Percentiles rank a stretch among this genome's conserved stretches.
Conservation (phyloP, 2,888 invertebrate species). For the Eupithecia inturbata region DNA sequence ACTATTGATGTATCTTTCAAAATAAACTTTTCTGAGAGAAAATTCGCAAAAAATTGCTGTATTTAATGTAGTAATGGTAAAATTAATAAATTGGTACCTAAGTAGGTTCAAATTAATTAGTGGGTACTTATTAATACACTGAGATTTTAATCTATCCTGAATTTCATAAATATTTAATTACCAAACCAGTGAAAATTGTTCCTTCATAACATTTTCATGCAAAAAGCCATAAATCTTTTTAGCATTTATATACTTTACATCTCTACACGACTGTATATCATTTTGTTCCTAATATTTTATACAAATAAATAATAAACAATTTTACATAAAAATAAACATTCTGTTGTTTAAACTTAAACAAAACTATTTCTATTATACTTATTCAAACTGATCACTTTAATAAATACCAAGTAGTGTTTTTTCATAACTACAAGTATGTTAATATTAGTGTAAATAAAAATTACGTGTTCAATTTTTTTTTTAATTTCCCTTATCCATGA, state of each 20-base stretch:
- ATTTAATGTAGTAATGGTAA: not conserved
- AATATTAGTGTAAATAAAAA: conserved; percentile 81
- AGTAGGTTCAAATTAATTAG: not conserved
- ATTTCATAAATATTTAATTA: not conserved
- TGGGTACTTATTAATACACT: not conserved
- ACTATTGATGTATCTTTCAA: conserved; percentile 16
- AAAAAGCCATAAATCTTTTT: not conserved
- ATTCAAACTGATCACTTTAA: not conserved
- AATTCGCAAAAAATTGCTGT: not conserved
- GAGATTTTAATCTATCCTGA: not conserved
- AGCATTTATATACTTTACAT: conserved; percentile 14
- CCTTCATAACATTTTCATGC: not conserved
- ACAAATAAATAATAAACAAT: not conserved
- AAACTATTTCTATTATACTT: not conserved
- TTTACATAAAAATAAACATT: not conserved
- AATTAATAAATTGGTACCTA: not conserved
- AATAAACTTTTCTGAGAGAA: conserved; percentile 4
- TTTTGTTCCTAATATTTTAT: conserved; percentile 14
- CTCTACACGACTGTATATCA: conserved; percentile 5
- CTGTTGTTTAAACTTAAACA: not conserved
- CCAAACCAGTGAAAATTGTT: not conserved
- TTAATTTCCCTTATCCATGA: not conserved
- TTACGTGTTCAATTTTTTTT: conserved; percentile 70
- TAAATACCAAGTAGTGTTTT: conserved; percentile 45
- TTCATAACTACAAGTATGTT: conserved; percentile 56